Evolutionary conservation across 2,797 vertebrate genomes (phyloP), one percentile per base, ranked within the genome.

Genomic region (Rachycentron canadum): DNA sequence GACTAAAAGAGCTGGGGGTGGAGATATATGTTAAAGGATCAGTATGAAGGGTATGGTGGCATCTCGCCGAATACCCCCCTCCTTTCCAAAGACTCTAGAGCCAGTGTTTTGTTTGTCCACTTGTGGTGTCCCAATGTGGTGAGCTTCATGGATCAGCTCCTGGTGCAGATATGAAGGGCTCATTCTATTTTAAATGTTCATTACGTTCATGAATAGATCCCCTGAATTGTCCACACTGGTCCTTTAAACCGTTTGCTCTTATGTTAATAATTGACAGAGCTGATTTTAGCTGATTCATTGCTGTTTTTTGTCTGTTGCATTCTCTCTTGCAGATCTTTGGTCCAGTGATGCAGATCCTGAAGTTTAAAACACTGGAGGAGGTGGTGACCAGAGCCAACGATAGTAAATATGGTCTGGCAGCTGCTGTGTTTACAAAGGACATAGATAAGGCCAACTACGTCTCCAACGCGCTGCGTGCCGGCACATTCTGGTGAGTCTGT

Each of bases 341-440:
- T 40, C 98, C 98, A 0, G 98, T 99, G 56, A 99, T 99, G 98
- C 97, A 99, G 94, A 97, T 99, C 65, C 86, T 99, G 36, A 99
- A 98, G 87, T 99, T 99, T 87, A 97, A 96, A 73, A 94, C 95
- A 1, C 67, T 99, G 0, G 97, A 99, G 86, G 98, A 99, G 83
- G 97, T 96, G 0, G 79, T 99, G 4, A 94, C 94, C 25, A 94
- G 98, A 92, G 98, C 97, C 76, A 99, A 99, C 0, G 91, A 96
- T 81, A 94, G 94, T 3, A 96, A 94, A 82, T 99, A 99, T 0
- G 98, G 98, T 3, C 91, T 99, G 16, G 98, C 98, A 6, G 98
- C 97, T 0, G 97, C 96, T 0, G 95, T 99, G 72, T 99, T 99
- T 73, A 98, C 98, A 0, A 96, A 92, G 62, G 97, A 99, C 87